Evolutionary conservation across 2,888 invertebrate genomes (phyloP), one percentile per base, ranked within the genome.

Genomic region (Cloeon dipterum): DNA sequence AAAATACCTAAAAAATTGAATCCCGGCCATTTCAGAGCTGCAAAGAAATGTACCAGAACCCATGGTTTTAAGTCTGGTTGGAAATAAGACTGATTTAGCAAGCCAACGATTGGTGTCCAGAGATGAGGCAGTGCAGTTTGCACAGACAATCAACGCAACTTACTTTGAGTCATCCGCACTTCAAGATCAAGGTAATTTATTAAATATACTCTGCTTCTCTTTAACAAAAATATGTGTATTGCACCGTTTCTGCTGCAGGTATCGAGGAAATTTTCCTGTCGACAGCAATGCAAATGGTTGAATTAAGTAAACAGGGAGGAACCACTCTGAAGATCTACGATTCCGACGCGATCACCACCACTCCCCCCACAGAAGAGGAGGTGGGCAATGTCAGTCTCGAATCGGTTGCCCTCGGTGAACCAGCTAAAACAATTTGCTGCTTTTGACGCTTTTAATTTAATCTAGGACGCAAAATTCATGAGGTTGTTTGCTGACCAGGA

Each of bases 131-230:
- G 55, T 65, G 37, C 65, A 71, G 35, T 89, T 78, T 59, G 79
- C 88, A 0, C 64, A 64, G 5, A 69, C 71, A 5, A 82, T 89
- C 38, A 79, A 78, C n/a, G 86, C 83, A 3, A 61, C 62, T 8
- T 86, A 85, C 58, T 74, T 74, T 47, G 88, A 89, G 54, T 75
- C 81, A 1, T 88, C 86, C 1, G 86, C 85, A 0, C 57, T 78
- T 42, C 66, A 71, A 42, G 74, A 77, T 49, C 71, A 48, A 73
- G 62, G 72, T 70, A 42, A 8, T 16, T n/a, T n/a, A n/a, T n/a
- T n/a, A n/a, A n/a, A n/a, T n/a, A n/a, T n/a, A n/a, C n/a, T n/a
- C n/a, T n/a, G n/a, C n/a, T n/a, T n/a, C n/a, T n/a, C n/a, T n/a
- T n/a, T n/a, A n/a, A n/a, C n/a, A n/a, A 23, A 23, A n/a, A n/a